Percentiles rank a stretch among this genome's conserved stretches.
Evolutionary conservation across 1,140 invertebrate genomes (phyloP).

Genomic region (Drosophila truncata): DNA sequence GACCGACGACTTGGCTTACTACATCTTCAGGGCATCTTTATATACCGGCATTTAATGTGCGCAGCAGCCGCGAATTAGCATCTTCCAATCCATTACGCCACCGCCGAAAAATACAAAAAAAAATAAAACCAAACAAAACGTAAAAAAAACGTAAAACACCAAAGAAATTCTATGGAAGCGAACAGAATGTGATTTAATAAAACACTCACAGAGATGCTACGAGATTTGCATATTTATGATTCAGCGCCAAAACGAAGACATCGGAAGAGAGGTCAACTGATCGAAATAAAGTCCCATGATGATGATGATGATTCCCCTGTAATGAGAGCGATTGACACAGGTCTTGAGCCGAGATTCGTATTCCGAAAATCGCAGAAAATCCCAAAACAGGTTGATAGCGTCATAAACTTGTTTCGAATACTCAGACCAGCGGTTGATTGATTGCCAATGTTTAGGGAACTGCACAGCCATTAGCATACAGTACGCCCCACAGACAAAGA

Average conservation of each 20-base stretch:
- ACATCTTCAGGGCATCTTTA: conserved; percentile 57
- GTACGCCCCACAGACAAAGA: conserved; percentile 46
- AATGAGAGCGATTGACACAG: conserved; percentile 34
- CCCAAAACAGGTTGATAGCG: conserved; percentile 47
- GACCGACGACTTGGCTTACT: conserved; percentile 54
- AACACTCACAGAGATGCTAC: conserved; percentile 57
- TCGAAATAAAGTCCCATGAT: background rate
- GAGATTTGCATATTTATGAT: conserved; percentile 73
- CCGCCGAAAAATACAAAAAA: conserved; percentile 34
- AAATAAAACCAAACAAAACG: conserved; percentile 33
- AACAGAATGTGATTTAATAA: conserved; percentile 63
- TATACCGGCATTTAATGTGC: conserved; percentile 55
- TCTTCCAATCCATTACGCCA: conserved; percentile 67
- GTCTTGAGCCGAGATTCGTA: background rate
- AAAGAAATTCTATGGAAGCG: conserved; percentile 75
- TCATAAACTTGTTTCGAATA: conserved; percentile 69
- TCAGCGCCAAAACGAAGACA: conserved; percentile 24
- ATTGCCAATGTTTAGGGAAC: conserved; percentile 63
- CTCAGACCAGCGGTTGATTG: conserved; percentile 23
- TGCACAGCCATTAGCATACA: conserved; percentile 66
- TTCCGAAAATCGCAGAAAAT: conserved; percentile 29
- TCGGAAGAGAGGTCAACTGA: conserved; percentile 34
- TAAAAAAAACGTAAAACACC: conserved; percentile 34
- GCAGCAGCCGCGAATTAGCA: conserved; percentile 63
- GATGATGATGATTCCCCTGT: conserved; percentile 15